These are phyloP conservation scores for Drosophila nigromelanica DNA, from an alignment of 1,140 invertebrate genomes.

Conservation along the genomic window DNA sequence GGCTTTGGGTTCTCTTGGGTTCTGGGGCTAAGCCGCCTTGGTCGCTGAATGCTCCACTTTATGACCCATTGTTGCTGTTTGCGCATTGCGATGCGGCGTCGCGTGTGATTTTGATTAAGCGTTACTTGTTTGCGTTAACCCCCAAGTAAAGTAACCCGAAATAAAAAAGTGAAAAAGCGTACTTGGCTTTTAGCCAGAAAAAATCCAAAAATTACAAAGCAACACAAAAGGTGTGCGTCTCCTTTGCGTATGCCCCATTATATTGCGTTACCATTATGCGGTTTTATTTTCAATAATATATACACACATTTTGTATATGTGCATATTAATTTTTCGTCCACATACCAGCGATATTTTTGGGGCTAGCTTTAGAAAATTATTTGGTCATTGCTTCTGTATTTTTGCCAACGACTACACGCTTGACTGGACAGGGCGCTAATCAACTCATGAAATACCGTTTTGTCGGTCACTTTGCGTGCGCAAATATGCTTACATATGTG, in stretches of 20 bases:
- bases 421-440: conserved; percentile 37
- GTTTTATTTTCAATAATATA: conserved; percentile 4
- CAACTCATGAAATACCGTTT: conserved; percentile 38
- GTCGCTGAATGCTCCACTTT: conserved; percentile 54
- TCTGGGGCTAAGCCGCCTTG: conserved; percentile 30
- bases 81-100: conserved; percentile 64
- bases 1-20: neutral
- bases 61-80: conserved; percentile 64
- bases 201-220: conserved; percentile 55
- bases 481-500: neutral
- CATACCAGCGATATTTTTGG: neutral
- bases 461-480: conserved; percentile 29
- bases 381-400: conserved; percentile 31
- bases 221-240: conserved; percentile 33
- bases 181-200: conserved; percentile 26
- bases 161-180: conserved; percentile 24
- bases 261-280: no score
- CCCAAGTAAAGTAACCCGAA: conserved; percentile 23
- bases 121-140: conserved; percentile 53
- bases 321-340: conserved; percentile 4
- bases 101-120: conserved; percentile 81
- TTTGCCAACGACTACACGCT: conserved; percentile 27
- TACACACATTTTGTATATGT: neutral
- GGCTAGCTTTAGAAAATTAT: conserved; percentile 2
- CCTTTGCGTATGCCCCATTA: neutral